These are phyloP conservation scores for Temnothorax nylanderi DNA, from an alignment of 1,140 invertebrate genomes.

Conservation along the genomic window DNA sequence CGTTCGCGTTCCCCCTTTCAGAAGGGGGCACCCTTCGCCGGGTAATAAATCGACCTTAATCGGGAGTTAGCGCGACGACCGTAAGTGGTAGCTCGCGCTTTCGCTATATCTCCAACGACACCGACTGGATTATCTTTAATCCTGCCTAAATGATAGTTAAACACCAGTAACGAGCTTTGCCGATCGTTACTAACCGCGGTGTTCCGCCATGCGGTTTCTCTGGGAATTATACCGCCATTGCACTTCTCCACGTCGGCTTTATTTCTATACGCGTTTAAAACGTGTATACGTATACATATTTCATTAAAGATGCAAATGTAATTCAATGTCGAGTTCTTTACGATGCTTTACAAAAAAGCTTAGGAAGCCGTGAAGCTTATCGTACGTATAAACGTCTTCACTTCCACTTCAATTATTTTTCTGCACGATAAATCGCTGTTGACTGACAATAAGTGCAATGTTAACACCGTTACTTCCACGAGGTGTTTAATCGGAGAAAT, in stretches of 20 bases:
- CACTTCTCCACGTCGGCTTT: not conserved
- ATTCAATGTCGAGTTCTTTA: not conserved
- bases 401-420: not conserved
- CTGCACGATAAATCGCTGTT: not conserved
- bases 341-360: not conserved
- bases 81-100: constrained; percentile 57
- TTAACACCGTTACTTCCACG: not conserved
- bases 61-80: constrained; percentile 65
- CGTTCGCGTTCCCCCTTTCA: constrained; percentile 1
- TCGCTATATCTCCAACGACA: constrained; percentile 49
- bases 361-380: not conserved
- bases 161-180: constrained; percentile 58
- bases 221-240: constrained; percentile 45
- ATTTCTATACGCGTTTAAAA: not conserved
- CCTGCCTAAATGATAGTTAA: constrained; percentile 73
- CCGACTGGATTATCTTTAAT: constrained; percentile 72
- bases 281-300: not conserved
- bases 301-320: constrained; percentile 5
- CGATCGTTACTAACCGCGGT: constrained; percentile 46
- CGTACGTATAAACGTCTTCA: not conserved
- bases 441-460: not conserved
- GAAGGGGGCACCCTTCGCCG: constrained; percentile 8
- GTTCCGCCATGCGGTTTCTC: constrained; percentile 11
- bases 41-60: constrained; percentile 75
- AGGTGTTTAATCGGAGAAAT: constrained; percentile 25